Conservation (phyloP, 2,797 vertebrate species). For the Gallinago nigripennis region DNA sequence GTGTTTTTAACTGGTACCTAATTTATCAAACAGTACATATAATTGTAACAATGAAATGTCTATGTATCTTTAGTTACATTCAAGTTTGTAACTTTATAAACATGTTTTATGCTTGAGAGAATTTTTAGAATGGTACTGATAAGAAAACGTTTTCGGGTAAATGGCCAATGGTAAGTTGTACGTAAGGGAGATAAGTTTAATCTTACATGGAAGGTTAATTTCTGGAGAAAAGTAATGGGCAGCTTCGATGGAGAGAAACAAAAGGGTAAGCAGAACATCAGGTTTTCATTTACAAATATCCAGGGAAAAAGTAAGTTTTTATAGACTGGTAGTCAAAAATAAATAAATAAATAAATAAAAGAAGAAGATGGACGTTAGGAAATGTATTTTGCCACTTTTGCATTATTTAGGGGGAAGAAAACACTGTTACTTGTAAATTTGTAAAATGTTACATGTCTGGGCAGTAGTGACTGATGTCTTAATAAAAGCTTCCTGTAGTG, state of each 20-base stretch:
- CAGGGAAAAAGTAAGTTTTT: slow-evolving; percentile 71
- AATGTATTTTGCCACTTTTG: slow-evolving; percentile 77
- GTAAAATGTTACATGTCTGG: slow-evolving; percentile 78
- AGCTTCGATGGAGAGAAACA: slow-evolving; percentile 49
- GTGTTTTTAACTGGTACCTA: slow-evolving; percentile 86
- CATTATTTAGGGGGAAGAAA: slow-evolving; percentile 72
- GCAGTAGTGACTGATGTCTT: slow-evolving; percentile 79
- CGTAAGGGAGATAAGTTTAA: slow-evolving; percentile 46
- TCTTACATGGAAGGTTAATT: slow-evolving; percentile 41
- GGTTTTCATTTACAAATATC: slow-evolving; percentile 74
- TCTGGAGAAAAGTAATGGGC: slow-evolving; percentile 40
- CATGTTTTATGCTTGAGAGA: slow-evolving; percentile 80
- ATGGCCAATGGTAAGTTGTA: slow-evolving; percentile 34
- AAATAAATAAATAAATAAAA: slow-evolving; percentile 52
- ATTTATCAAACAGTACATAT: slow-evolving; percentile 83
- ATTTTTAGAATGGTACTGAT: slow-evolving; percentile 76
- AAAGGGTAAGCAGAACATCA: slow-evolving; percentile 68
- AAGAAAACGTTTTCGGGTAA: slow-evolving; percentile 63
- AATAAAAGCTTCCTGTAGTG: slow-evolving; percentile 82
- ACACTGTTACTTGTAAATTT: slow-evolving; percentile 79
- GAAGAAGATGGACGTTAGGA: slow-evolving; percentile 56
- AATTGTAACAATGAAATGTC: slow-evolving; percentile 82
- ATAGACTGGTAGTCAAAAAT: slow-evolving; percentile 54
- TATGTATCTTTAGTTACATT: slow-evolving; percentile 85
- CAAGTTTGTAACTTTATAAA: slow-evolving; percentile 85